phyloP scores from a whole-genome alignment of 2,888 invertebrate genomes.

The Cataglyphis cursor region DNA sequence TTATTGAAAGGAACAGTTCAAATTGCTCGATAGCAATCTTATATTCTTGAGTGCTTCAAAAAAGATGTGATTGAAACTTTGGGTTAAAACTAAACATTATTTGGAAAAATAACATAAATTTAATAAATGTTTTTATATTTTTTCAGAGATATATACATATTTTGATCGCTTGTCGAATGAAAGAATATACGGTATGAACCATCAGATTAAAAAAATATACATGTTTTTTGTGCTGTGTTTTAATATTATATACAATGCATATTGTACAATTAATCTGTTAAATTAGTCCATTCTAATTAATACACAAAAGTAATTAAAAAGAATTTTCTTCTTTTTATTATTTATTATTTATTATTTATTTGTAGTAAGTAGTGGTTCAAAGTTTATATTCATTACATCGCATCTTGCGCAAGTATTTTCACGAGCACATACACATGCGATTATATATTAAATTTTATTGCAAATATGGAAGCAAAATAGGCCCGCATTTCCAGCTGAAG shows the following conservation, averaged over 20 bases:
- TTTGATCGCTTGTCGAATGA: background rate
- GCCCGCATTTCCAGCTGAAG: slow-evolving; percentile 35
- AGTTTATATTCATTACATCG: background rate
- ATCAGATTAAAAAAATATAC: background rate
- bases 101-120: background rate
- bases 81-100: background rate
- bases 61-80: background rate
- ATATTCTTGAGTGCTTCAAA: background rate
- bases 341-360: slow-evolving; percentile 19
- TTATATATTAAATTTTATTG: slow-evolving; percentile 20
- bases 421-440: background rate
- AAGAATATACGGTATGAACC: background rate
- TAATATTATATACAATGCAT: background rate
- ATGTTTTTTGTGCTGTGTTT: background rate
- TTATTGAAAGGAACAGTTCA: background rate
- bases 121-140: background rate
- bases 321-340: background rate
- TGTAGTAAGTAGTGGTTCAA: background rate
- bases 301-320: background rate
- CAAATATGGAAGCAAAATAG: slow-evolving; percentile 54
- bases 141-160: background rate
- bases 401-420: background rate
- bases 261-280: background rate
- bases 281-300: background rate
- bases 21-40: background rate